These are phyloP conservation scores for Sesia apiformis DNA, from an alignment of 2,888 invertebrate species.

Conservation along the genomic window DNA sequence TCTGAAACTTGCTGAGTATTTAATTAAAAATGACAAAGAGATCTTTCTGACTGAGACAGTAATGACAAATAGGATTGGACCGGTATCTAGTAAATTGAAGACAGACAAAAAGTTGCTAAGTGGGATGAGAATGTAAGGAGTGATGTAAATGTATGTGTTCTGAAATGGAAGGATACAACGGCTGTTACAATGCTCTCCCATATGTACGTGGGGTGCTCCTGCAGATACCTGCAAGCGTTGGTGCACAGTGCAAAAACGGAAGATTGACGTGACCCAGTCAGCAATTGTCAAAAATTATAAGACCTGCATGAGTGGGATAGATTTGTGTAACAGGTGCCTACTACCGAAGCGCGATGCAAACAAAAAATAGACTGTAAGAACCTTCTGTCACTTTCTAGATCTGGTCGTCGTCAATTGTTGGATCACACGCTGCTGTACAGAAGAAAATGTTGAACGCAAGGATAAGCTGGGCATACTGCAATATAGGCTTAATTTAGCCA, in stretches of 20 bases:
- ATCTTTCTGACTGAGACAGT: conserved; percentile 12
- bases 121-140: conserved; percentile 16
- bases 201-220: conserved; percentile 14
- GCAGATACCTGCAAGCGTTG: conserved; percentile 14
- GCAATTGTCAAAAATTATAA: conserved; percentile 19
- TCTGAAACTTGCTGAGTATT: too few relatives aligned
- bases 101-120: conserved; percentile 13
- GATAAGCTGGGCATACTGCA: conserved; percentile 14
- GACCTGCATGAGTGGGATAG: too few relatives aligned
- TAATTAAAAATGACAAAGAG: conserved; percentile 3
- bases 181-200: conserved; percentile 18
- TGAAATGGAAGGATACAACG: conserved; percentile 15
- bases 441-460: conserved; percentile 10
- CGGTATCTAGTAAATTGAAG: conserved; percentile 12
- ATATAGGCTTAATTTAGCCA: conserved; percentile 12
- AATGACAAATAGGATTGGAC: too few relatives aligned
- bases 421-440: conserved; percentile 16
- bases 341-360: too few relatives aligned
- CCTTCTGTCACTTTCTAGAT: too few relatives aligned
- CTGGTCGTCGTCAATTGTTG: too few relatives aligned
- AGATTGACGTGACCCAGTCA: conserved; percentile 14
- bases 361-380: too few relatives aligned
- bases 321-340: too few relatives aligned
- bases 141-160: conserved; percentile 18
- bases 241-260: conserved; percentile 12